These are phyloP conservation scores for Oncorhynchus nerka DNA, from an alignment of 2,113 vertebrate species.

Conservation along the genomic window DNA sequence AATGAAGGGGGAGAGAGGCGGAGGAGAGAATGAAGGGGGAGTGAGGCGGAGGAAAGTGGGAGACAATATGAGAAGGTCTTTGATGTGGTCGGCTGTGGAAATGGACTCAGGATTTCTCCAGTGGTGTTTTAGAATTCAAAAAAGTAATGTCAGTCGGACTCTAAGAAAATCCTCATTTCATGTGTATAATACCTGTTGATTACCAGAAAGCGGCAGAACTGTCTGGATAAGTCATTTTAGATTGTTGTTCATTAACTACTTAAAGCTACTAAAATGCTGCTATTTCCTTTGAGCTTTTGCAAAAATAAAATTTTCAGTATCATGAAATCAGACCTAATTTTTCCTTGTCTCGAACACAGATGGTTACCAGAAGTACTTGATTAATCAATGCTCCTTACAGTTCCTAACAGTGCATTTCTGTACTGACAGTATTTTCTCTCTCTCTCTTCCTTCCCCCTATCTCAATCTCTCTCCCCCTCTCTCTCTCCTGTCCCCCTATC, in stretches of 20 bases:
- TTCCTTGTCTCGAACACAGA: not conserved
- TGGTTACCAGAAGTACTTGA: not conserved
- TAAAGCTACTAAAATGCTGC: not conserved
- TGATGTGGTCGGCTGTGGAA: conserved; percentile 31
- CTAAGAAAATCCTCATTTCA: not conserved
- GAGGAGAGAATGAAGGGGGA: conserved; percentile 12
- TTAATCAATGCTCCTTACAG: not conserved
- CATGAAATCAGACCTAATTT: not conserved
- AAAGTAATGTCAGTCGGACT: conserved; percentile 7
- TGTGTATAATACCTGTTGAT: too few relatives aligned
- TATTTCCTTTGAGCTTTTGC: not conserved
- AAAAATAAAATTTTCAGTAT: not conserved
- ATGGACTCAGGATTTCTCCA: conserved; percentile 36
- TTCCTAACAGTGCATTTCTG: not conserved
- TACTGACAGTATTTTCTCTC: conserved; percentile 1
- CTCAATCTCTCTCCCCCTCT: not conserved
- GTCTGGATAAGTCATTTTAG: not conserved
- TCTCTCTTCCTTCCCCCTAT: not conserved
- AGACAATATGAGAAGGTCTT: conserved; percentile 32
- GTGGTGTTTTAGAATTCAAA: conserved; percentile 41
- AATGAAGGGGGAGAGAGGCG: not conserved
- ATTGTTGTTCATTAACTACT: not conserved
- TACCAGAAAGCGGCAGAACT: too few relatives aligned
- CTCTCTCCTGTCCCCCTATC: too few relatives aligned
- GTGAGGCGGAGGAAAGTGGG: too few relatives aligned